Conservation (phyloP, 2,888 invertebrate species). For the Tanytarsus gracilentus region DNA sequence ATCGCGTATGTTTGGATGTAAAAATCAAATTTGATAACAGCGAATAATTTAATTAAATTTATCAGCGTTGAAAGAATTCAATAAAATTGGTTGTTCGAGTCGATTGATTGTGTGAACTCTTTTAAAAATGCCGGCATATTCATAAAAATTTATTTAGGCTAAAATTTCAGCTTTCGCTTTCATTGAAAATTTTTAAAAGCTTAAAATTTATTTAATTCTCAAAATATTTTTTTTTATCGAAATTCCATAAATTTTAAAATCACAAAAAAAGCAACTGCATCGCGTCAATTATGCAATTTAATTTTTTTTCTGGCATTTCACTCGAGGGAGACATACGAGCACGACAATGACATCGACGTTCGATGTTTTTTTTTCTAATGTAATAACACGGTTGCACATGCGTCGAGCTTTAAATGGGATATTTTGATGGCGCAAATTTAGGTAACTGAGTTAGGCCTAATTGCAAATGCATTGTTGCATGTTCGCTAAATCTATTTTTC, state of each 20-base stretch:
- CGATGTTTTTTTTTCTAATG: not conserved
- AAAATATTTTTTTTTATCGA: not conserved
- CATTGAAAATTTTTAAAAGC: too few species aligned
- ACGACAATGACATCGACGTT: not conserved
- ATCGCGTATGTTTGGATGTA: too few species aligned
- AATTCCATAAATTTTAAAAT: too few species aligned
- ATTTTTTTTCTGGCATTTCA: slow-evolving; percentile 12
- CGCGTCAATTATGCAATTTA: slow-evolving; percentile 4
- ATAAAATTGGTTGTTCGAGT: too few species aligned
- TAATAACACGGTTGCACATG: not conserved
- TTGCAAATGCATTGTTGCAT: not conserved
- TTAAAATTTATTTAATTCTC: not conserved
- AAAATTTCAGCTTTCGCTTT: too few species aligned
- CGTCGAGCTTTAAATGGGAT: not conserved
- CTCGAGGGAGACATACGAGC: slow-evolving; percentile 1
- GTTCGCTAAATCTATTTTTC: not conserved
- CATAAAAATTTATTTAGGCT: too few species aligned
- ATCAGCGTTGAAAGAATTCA: too few species aligned
- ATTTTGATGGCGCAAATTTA: not conserved
- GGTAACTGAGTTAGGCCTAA: slow-evolving; percentile 1
- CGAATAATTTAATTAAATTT: too few species aligned
- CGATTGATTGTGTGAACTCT: too few species aligned
- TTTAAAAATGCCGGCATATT: too few species aligned
- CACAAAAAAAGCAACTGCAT: slow-evolving; percentile 1
- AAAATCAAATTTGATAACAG: too few species aligned